These are phyloP conservation scores for Kryptopterus vitreolus DNA, from an alignment of 2,797 vertebrate genomes.

Conservation along the genomic window DNA sequence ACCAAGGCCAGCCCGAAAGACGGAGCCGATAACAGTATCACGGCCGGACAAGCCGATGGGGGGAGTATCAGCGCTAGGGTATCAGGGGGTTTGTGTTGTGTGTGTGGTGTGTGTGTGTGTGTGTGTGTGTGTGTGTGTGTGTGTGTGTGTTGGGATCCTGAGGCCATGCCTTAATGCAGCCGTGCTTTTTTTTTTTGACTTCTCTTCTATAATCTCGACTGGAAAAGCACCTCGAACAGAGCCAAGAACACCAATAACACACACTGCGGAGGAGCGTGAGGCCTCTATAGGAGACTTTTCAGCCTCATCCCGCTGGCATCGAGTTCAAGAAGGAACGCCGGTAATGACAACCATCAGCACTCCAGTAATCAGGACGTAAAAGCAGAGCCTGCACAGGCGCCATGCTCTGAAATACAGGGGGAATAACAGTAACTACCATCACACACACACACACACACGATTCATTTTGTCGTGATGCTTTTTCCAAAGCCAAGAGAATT, in stretches of 20 bases:
- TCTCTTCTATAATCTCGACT: conserved; percentile 36
- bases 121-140: no score
- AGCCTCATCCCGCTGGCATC: conserved; percentile 38
- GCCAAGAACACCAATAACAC: conserved; percentile 53
- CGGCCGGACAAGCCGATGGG: no score
- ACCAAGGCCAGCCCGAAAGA: conserved; percentile 53
- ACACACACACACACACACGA: conserved; percentile 8
- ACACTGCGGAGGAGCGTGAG: conserved; percentile 23
- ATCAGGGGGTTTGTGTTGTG: no score
- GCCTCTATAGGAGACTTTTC: not conserved
- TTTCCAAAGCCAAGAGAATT: not conserved
- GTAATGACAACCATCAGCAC: conserved; percentile 46
- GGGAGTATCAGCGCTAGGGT: no score
- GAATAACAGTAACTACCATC: conserved; percentile 23
- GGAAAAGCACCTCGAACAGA: conserved; percentile 58
- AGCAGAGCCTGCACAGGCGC: conserved; percentile 32
- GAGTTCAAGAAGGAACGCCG: conserved; percentile 49
- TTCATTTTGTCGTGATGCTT: conserved; percentile 6
- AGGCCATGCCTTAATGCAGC: conserved; percentile 49
- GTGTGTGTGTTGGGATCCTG: no score
- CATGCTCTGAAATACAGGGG: conserved; percentile 27
- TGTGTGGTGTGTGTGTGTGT: no score
- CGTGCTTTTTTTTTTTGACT: conserved; percentile 37
- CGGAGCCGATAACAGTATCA: conserved; percentile 51
- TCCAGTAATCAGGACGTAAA: conserved; percentile 53